phyloP scores from a whole-genome alignment of 2,797 vertebrate genomes.

The Sebastes itinus region DNA sequence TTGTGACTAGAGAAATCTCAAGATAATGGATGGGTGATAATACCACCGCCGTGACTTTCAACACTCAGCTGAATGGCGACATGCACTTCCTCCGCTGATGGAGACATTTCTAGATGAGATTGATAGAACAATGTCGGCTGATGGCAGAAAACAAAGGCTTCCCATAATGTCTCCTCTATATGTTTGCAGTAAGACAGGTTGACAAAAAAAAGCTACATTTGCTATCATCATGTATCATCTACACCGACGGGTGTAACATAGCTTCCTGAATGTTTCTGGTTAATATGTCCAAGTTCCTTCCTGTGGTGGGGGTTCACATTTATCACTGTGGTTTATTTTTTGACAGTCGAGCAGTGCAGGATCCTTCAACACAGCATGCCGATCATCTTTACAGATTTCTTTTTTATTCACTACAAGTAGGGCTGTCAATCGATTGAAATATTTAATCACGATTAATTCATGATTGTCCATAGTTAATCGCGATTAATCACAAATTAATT shows the following conservation, averaged over 20 bases:
- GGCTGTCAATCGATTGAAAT: too few species aligned
- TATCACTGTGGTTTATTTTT: slow-evolving; percentile 8
- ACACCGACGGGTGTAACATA: background rate
- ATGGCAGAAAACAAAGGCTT: slow-evolving; percentile 4
- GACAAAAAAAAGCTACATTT: background rate
- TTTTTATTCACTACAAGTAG: background rate
- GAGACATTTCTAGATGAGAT: slow-evolving; percentile 7
- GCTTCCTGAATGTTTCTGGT: slow-evolving; percentile 35
- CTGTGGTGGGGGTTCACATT: slow-evolving; percentile 7
- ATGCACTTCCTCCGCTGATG: slow-evolving; percentile 25
- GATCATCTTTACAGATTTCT: background rate
- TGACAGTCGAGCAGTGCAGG: background rate
- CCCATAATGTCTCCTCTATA: background rate
- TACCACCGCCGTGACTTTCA: slow-evolving; percentile 9
- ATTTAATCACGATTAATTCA: too few species aligned
- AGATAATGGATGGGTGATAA: slow-evolving; percentile 25
- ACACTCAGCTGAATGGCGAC: slow-evolving; percentile 16
- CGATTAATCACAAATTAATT: too few species aligned
- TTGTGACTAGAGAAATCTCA: slow-evolving; percentile 10
- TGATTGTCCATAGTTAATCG: too few species aligned
- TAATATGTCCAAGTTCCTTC: slow-evolving; percentile 37
- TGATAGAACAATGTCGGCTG: slow-evolving; percentile 4
- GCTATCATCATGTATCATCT: background rate
- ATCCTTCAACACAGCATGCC: background rate
- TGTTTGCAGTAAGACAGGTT: slow-evolving; percentile 1